Percentiles rank a stretch among this genome's conserved stretches.
Evolutionary conservation across 2,888 invertebrate species (phyloP).

Genomic region (Drosophila macrospina): DNA sequence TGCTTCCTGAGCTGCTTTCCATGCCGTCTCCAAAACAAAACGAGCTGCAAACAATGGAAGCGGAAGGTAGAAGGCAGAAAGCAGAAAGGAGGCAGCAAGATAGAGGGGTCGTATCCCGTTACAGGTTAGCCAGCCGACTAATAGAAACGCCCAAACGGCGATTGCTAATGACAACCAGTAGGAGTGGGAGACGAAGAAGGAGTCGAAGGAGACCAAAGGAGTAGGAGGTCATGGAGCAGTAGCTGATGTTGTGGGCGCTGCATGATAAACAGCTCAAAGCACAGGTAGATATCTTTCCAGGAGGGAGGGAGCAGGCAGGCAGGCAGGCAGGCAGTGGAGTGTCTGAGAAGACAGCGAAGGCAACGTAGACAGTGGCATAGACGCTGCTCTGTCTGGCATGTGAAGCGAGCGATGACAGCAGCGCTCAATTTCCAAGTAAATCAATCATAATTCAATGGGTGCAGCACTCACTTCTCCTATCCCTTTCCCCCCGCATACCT

Average conservation of each 20-base stretch:
- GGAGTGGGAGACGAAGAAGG: conserved; percentile 3
- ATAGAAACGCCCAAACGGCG: conserved; percentile 51
- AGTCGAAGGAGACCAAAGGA: background rate
- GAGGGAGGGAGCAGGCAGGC: too few relatives aligned
- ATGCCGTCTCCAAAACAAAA: conserved; percentile 9
- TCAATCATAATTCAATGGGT: conserved; percentile 69
- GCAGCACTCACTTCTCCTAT: background rate
- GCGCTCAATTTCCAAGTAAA: conserved; percentile 58
- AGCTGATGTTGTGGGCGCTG: background rate
- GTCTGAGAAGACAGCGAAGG: background rate
- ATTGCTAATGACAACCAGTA: conserved; percentile 70
- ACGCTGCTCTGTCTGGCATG: conserved; percentile 17
- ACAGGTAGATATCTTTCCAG: background rate
- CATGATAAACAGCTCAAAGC: conserved; percentile 7
- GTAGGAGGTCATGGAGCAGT: background rate
- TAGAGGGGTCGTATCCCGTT: conserved; percentile 36
- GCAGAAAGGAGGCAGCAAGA: background rate
- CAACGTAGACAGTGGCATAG: conserved; percentile 7
- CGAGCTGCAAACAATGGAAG: conserved; percentile 35
- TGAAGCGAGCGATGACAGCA: conserved; percentile 32
- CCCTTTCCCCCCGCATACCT: background rate
- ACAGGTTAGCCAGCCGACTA: conserved; percentile 29
- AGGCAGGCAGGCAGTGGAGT: too few relatives aligned
- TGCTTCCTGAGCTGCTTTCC: conserved; percentile 38
- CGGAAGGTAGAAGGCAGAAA: background rate